Evolutionary conservation across 2,888 invertebrate genomes (phyloP), one percentile per base, ranked within the genome.

Genomic region (Idaea aversata): DNA sequence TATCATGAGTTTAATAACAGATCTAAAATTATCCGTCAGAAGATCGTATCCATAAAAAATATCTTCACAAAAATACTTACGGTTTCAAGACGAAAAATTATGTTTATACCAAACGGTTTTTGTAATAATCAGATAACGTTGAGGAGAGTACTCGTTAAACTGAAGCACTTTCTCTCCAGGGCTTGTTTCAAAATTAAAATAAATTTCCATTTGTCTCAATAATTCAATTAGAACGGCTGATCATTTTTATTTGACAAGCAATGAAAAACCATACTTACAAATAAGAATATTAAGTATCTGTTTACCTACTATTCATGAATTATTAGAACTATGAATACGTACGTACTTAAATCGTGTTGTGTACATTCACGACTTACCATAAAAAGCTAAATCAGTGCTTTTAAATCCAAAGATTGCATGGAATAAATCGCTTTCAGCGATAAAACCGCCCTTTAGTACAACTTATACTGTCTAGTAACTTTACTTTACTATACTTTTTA

Each of bases 81-180:
- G 47, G 13, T 13, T 47, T 47, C 10, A 47, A 47, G 47, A 10
- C 6, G 13, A 47, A 36, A 47, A 47, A 47, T 47, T 47, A 13
- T 10, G 47, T 47, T 10, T 7, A 10, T 47, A 6, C 47, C 10
- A 47, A 47, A 47, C 10, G 47, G 47, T 47, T 47, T 47, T 47
- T 47, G 47, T 47, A 47, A 47, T 47, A 47, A 47, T 47, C 47
- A 47, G 47, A 47, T 47, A 47, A 47, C 47, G 47, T 47, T 47
- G 47, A 47, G 13, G 47, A 47, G 47, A 47, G 47, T 47, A 47
- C 47, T 47, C 47, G 47, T 47, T 13, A 47, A 47, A 47, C 47
- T 47, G 47, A 47, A 47, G 10, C 13, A 47, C 47, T 47, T 47
- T 47, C 47, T 47, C 47, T 47, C 13, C 47, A 47, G 47, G 47